These are phyloP conservation scores for Rhingia rostrata DNA, from an alignment of 2,888 invertebrate genomes.

Conservation along the genomic window DNA sequence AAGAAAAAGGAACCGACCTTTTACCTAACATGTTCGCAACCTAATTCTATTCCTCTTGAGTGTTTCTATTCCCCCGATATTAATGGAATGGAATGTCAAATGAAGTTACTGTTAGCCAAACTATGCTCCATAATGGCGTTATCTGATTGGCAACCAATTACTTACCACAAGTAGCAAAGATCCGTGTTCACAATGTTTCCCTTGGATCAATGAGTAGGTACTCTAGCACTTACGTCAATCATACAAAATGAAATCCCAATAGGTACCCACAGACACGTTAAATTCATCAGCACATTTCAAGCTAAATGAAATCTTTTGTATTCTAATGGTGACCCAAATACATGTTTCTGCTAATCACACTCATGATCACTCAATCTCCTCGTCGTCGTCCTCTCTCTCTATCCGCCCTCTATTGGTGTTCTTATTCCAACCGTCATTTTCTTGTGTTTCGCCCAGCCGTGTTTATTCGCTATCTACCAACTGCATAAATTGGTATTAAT, in stretches of 20 bases:
- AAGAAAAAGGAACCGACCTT: no score
- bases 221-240: background rate
- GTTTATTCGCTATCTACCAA: constrained; percentile 1
- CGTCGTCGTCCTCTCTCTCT: constrained; percentile 27
- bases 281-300: constrained; percentile 49
- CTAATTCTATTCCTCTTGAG: no score
- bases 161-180: no score
- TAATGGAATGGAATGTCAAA: no score
- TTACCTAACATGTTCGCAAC: no score
- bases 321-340: constrained; percentile 60
- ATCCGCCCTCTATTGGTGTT: background rate
- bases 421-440: no score
- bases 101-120: no score
- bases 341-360: constrained; percentile 59
- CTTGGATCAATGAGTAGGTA: background rate
- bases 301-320: constrained; percentile 61
- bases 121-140: no score
- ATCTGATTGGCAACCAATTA: no score
- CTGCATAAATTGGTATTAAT: constrained; percentile 50
- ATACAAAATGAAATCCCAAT: background rate
- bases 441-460: constrained; percentile 2
- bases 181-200: background rate
- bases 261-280: constrained; percentile 27
- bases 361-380: constrained; percentile 43
- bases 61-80: no score